Percentiles rank a stretch among this genome's conserved stretches.
Evolutionary conservation across 92 coral and sea anemone genomes (phyloP).

Genomic region (Chrysogorgia sp.): DNA sequence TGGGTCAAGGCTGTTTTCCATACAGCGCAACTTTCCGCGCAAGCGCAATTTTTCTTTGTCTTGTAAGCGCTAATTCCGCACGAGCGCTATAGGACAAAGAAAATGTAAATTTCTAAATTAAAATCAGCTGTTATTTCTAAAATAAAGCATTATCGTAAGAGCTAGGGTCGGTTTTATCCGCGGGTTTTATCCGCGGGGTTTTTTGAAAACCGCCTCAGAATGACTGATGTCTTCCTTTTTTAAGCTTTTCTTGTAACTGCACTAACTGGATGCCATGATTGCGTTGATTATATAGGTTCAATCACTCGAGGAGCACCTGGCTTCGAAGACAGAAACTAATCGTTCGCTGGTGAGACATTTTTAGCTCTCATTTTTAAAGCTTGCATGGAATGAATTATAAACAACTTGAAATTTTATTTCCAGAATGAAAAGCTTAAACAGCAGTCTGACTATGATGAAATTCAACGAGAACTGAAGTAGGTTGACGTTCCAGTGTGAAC

Average conservation of each 20-base stretch:
- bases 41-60: too few relatives aligned
- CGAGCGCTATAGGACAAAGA: too few relatives aligned
- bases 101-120: too few relatives aligned
- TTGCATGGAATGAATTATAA: background rate
- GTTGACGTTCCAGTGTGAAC: background rate
- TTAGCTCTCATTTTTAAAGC: background rate
- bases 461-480: constrained; percentile 87
- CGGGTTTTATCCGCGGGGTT: too few relatives aligned
- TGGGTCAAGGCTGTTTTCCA: too few relatives aligned
- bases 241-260: too few relatives aligned
- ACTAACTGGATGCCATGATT: background rate
- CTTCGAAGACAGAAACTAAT: constrained; percentile 72
- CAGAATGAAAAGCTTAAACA: constrained; percentile 80
- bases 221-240: too few relatives aligned
- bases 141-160: too few relatives aligned
- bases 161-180: background rate
- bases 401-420: background rate
- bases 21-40: too few relatives aligned
- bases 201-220: too few relatives aligned
- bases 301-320: constrained; percentile 84
- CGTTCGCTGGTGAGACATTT: constrained; percentile 66
- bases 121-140: background rate
- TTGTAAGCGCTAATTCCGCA: too few relatives aligned
- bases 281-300: constrained; percentile 54
- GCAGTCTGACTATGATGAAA: constrained; percentile 88